Conservation (phyloP, 2,888 invertebrate species). For the Ophonus ardosiacus region DNA sequence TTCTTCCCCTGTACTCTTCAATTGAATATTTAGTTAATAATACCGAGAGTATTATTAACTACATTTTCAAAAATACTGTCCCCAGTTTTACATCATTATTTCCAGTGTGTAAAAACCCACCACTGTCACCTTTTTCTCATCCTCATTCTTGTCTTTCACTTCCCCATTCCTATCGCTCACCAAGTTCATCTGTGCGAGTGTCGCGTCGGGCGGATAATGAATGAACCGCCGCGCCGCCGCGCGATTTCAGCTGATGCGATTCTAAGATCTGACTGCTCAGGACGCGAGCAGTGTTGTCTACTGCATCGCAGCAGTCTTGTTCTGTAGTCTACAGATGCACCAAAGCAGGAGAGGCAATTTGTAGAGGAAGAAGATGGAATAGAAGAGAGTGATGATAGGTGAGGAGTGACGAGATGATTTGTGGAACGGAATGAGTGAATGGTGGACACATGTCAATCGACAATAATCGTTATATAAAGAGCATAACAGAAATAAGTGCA, state of each 20-base stretch:
- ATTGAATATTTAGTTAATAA: too few species aligned
- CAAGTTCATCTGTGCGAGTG: background rate
- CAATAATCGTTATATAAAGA: background rate
- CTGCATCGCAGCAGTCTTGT: background rate
- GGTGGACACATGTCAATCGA: background rate
- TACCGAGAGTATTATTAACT: too few species aligned
- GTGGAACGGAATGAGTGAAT: constrained; percentile 4
- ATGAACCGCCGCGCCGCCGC: background rate
- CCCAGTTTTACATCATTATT: too few species aligned
- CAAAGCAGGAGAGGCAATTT: background rate
- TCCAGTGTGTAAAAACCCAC: background rate
- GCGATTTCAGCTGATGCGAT: too few species aligned
- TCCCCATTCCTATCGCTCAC: background rate
- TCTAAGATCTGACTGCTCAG: background rate
- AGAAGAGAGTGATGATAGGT: background rate
- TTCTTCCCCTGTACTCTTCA: too few species aligned
- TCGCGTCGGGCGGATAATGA: background rate
- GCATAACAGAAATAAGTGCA: background rate
- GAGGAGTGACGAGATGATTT: background rate
- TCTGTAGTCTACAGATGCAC: too few species aligned
- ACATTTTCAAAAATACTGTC: too few species aligned
- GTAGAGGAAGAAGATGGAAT: background rate
- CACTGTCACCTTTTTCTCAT: background rate
- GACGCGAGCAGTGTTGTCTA: background rate
- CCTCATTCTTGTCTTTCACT: background rate